Evolutionary conservation across 2,797 vertebrate genomes (phyloP), one percentile per base, ranked within the genome.

Genomic region (Saguinus oedipus): DNA sequence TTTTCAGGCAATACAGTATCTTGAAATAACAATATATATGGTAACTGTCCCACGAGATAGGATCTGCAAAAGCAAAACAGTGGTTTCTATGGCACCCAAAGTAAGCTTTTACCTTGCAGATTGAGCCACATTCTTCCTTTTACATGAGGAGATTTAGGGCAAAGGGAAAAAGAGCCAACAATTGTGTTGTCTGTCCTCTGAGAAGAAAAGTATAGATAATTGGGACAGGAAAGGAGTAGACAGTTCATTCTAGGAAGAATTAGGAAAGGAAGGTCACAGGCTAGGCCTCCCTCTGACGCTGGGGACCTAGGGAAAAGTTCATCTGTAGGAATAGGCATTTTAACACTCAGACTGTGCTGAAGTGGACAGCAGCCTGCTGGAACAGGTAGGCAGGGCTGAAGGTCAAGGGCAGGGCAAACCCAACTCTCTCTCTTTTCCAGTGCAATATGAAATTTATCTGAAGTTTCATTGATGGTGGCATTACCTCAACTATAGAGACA

Each of bases 1-100:
- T 75, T 78, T 84, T 84, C 64, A 76, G 44, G 70, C 36, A 17
- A 33, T 12, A 79, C 39, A 26, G 11, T 30, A 39, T 55, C 17
- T 72, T n/a, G 53, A 50, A 74, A 76, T 19, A 46, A 76, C 12
- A 42, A 68, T 57, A 75, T 36, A 39, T 55, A 55, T 26, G 10
- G 24, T 39, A 57, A 44, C n/a, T 89, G 46, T 93, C 50, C 83
- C 46, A 22, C 30, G 17, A 19, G 53, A 33, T 30, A n/a, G 50
- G 50, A 89, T 83, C 50, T 78, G 93, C n/a, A 83, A 87, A 96
- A 72, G 46, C 46, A 42, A 88, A 96, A 30, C 30, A 17, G 75
- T 68, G 24, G 74, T 88, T 96, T 95, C 78, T 64, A 27, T 48
- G 53, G 61, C 11, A 57, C 44, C 50, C 48, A 80, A 75, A 94